phyloP scores from a whole-genome alignment of 2,797 vertebrate species.

The Gymnothorax reevesii region DNA sequence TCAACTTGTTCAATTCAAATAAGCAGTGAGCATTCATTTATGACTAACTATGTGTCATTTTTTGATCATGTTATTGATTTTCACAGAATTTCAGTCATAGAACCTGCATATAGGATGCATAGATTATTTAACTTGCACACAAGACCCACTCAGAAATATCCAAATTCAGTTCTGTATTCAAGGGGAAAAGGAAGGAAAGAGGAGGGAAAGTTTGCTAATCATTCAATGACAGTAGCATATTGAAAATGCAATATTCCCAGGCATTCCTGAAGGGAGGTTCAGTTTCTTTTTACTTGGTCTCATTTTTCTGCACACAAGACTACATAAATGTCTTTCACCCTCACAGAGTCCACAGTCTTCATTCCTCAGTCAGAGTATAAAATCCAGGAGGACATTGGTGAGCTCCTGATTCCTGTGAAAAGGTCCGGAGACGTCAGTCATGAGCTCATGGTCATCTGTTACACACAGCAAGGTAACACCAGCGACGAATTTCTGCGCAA shows the following conservation, averaged over 20 bases:
- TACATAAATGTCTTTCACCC: constrained; percentile 9
- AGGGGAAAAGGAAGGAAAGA: background rate
- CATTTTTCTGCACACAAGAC: background rate
- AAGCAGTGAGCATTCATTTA: too few species aligned
- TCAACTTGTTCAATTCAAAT: too few species aligned
- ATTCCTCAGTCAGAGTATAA: constrained; percentile 81
- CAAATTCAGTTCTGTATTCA: background rate
- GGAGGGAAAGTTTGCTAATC: background rate
- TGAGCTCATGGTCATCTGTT: constrained; percentile 83
- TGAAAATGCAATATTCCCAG: background rate
- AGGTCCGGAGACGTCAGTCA: constrained; percentile 80
- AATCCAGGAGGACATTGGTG: constrained; percentile 81
- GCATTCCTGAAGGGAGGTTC: background rate
- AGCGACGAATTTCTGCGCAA: too few species aligned
- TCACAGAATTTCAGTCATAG: too few species aligned
- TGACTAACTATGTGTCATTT: too few species aligned
- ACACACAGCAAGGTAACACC: constrained; percentile 77
- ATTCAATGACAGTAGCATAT: background rate
- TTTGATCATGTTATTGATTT: too few species aligned
- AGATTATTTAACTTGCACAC: too few species aligned
- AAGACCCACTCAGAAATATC: background rate
- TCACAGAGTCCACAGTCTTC: constrained; percentile 82
- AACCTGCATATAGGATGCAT: too few species aligned
- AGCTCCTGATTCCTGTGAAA: constrained; percentile 78
- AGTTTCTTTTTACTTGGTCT: background rate